phyloP scores from a whole-genome alignment of 2,113 vertebrate species.

The Cisticola juncidis region DNA sequence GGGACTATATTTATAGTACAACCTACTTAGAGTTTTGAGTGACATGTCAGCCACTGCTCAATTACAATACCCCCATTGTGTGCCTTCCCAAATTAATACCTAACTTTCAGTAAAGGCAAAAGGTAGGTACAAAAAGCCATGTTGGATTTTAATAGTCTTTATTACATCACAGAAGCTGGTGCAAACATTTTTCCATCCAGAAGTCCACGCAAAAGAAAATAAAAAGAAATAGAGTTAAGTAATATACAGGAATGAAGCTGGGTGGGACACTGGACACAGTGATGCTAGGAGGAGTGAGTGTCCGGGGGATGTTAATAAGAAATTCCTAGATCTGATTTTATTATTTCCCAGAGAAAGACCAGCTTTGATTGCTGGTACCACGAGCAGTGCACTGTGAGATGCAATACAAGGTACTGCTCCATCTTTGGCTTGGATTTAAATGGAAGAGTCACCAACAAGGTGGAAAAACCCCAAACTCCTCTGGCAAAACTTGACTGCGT shows the following conservation, averaged over 20 bases:
- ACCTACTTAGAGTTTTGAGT: slow-evolving; percentile 40
- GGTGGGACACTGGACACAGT: rapidly evolving
- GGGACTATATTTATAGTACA: slow-evolving; percentile 51
- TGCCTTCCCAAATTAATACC: slow-evolving; percentile 21
- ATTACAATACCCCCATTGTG: slow-evolving; percentile 36
- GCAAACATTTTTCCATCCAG: background rate
- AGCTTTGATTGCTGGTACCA: background rate
- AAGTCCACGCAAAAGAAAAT: background rate
- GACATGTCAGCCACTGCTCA: slow-evolving; percentile 33
- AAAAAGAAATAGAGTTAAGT: background rate
- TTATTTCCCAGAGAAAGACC: background rate
- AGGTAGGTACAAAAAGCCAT: background rate
- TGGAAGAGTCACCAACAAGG: background rate
- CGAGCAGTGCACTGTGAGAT: rapidly evolving
- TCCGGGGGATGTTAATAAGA: background rate
- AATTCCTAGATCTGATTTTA: background rate
- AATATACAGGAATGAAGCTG: background rate
- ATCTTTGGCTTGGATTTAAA: background rate
- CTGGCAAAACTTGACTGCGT: rapidly evolving
- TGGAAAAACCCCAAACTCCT: background rate
- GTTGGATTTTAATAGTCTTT: background rate
- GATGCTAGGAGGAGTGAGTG: background rate
- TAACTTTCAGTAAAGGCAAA: background rate
- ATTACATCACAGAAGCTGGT: background rate
- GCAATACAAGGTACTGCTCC: background rate